Base-by-base conservation (phyloP, 2,888 invertebrate species). In the Tenthredo scrophulariae region DNA sequence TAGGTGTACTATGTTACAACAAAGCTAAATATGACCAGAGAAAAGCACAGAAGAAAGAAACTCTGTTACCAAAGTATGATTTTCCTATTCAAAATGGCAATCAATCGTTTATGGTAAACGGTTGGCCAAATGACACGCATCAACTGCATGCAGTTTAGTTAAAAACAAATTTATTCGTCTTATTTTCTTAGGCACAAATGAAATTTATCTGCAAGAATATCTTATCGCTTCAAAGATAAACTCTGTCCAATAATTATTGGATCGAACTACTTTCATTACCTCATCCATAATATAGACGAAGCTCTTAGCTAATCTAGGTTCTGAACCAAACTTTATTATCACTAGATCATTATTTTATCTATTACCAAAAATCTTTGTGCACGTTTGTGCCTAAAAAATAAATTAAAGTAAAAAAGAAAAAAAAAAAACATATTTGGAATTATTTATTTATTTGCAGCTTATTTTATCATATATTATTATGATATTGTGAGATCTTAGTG, bases 1-100 rank as follows among this genome's bases (percentile, higher is more conserved):
- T 96, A 85, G 99, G 99, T 86, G 99, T 99, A 86, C 95, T 99
- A 72, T 95, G 95, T 87, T 99, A 99, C 94, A 98, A 99, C 94
- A 97, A 97, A 94, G 97, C 97, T 1, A 97, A 97, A 92, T 96
- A 96, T 89, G 95, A 97, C 90, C 95, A 96, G 65, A 94, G 95
- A 89, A 91, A 93, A 85, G 93, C 93, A 7, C 94, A 94, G 80
- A 94, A 94, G 80, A 94, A 94, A 87, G 93, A 94, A 88, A 92
- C 94, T 50, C 87, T 95, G 40, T 92, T 97, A 86, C 96, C 96
- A 3, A 88, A 88, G 29, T 90, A 91, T 86, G 86, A 88, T 43
- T 87, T 87, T 4, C 87, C 85, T 67, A 88, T 87, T 72, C 87
- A 88, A 15, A 91, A 89, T 84, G 89, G 88, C 5, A 88, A 87